Evolutionary conservation across 2,888 invertebrate genomes (phyloP).

Genomic region (Eupithecia vulgata): DNA sequence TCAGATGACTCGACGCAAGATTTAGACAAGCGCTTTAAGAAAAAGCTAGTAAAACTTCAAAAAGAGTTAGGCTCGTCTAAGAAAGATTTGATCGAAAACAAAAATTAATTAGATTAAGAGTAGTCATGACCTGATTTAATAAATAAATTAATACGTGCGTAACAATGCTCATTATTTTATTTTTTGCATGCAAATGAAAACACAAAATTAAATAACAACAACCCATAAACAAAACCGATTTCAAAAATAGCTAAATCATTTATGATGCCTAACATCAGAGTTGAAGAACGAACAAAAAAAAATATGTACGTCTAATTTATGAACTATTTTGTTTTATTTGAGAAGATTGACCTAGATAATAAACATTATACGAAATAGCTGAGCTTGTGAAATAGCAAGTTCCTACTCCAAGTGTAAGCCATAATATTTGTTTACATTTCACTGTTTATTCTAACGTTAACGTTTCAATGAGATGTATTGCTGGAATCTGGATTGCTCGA

Average conservation of each 20-base stretch:
- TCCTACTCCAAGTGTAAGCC: conserved; percentile 48
- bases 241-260: background rate
- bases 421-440: conserved; percentile 48
- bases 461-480: conserved; percentile 30
- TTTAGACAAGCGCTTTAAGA: conserved; percentile 57
- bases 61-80: conserved; percentile 54
- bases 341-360: conserved; percentile 28
- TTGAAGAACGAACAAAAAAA: conserved; percentile 8
- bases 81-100: conserved; percentile 40
- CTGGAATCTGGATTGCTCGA: conserved; percentile 21
- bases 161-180: background rate
- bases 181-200: background rate
- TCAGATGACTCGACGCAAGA: conserved; percentile 50
- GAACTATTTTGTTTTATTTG: conserved; percentile 34
- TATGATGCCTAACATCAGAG: background rate
- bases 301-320: conserved; percentile 20
- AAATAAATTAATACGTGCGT: background rate
- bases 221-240: background rate
- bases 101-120: background rate
- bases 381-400: conserved; percentile 50
- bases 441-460: conserved; percentile 55
- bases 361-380: conserved; percentile 51
- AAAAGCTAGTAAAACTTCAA: conserved; percentile 56
- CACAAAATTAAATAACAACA: background rate
- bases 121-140: background rate